Percentiles rank a stretch among this genome's conserved stretches.
These are phyloP conservation scores for Patella depressa DNA, from an alignment of 2,888 invertebrate genomes.

Conservation along the genomic window DNA sequence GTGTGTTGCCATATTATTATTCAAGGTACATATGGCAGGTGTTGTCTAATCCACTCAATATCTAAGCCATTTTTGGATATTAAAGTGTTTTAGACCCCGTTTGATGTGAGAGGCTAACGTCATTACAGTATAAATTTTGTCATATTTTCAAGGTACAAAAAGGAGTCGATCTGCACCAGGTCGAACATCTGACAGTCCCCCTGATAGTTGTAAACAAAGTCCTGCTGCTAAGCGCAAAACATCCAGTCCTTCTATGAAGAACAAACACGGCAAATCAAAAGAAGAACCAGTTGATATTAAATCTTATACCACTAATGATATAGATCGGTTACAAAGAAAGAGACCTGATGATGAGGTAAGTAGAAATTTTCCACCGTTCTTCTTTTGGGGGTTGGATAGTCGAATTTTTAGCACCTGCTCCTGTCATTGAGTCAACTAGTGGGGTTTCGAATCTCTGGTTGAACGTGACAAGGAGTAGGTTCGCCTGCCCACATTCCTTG, in stretches of 20 bases:
- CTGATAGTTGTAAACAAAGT: constrained; percentile 47
- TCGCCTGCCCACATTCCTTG: no score
- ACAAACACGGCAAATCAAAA: constrained; percentile 57
- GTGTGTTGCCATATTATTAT: no score
- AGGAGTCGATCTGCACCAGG: constrained; percentile 69
- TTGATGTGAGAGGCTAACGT: not conserved
- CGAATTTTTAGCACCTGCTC: no score
- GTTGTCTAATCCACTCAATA: no score
- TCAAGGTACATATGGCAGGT: no score
- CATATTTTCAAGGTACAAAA: constrained; percentile 48
- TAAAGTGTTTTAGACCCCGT: constrained; percentile 4
- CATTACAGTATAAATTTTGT: no score
- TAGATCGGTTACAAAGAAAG: constrained; percentile 74
- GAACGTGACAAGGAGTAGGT: no score
- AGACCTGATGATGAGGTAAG: constrained; percentile 68
- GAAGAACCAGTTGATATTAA: constrained; percentile 66
- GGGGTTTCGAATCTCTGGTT: no score
- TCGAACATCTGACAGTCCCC: constrained; percentile 58
- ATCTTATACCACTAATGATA: constrained; percentile 74
- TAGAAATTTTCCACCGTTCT: not conserved
- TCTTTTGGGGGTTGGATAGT: no score
- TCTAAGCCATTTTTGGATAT: not conserved
- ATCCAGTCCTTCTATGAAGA: constrained; percentile 54
- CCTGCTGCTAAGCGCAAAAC: constrained; percentile 47
- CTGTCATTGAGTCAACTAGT: no score